Evolutionary conservation across 1,140 invertebrate species (phyloP).

Genomic region (Dendroctonus ponderosae): DNA sequence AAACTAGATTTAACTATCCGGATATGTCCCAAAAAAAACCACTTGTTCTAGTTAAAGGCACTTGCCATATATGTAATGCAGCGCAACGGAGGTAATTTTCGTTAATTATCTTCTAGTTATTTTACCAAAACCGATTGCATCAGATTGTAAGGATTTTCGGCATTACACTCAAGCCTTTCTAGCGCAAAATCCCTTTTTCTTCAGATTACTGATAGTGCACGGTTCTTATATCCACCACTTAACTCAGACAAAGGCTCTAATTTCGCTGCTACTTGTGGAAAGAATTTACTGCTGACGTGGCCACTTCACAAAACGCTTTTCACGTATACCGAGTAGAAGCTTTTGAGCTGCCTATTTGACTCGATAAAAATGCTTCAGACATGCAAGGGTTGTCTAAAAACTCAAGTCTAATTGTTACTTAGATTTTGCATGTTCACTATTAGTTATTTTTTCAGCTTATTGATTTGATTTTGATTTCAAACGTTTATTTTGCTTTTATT

Average conservation of each 20-base stretch:
- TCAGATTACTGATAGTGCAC: constrained; percentile 19
- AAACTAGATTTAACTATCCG: no score
- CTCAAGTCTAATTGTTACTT: constrained; percentile 4
- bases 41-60: no score
- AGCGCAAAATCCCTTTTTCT: background rate
- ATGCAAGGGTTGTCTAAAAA: constrained; percentile 3
- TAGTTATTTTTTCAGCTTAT: background rate
- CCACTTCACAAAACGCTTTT: constrained; percentile 23
- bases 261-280: constrained; percentile 7
- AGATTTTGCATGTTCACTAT: background rate
- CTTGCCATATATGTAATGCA: no score
- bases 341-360: constrained; percentile 17
- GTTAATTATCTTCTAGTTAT: no score
- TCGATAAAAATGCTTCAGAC: constrained; percentile 17
- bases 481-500: no score
- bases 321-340: constrained; percentile 11
- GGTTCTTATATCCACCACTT: constrained; percentile 17
- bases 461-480: no score
- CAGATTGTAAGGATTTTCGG: no score
- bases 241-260: constrained; percentile 19
- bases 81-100: no score
- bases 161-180: no score
- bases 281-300: constrained; percentile 26
- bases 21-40: no score
- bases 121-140: no score